Base-by-base conservation (phyloP, 2,888 invertebrate genomes). In the Luffia ferchaultella region DNA sequence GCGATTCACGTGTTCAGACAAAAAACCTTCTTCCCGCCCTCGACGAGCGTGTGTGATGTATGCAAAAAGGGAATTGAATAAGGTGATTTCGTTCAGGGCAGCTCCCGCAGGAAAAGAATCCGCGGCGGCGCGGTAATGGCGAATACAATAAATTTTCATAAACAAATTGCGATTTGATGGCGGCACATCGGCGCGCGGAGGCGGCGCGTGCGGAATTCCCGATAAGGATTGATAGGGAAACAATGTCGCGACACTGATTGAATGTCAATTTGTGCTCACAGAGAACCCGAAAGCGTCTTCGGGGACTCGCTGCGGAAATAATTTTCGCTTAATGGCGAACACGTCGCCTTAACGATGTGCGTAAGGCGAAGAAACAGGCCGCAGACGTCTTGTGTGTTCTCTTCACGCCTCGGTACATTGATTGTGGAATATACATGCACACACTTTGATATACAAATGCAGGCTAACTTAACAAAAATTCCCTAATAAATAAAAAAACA, bases 91-190 rank as follows among this genome's bases (percentile, higher is more conserved):
- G 77, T 75, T 76, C 73, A 73, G 76, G 71, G 74, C 74, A 75
- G 77, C 71, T 74, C 76, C 75, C 78, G 73, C 61, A 76, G 80
- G 82, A 79, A 78, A 80, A 79, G 78, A 80, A 80, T 76, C 75
- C 74, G 61, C 59, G 42, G 46, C 45, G 51, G 55, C 59, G 65
- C 72, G 74, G 82, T 83, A 82, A 83, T 82, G 80, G 80, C 74
- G 73, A 82, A 82, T 83, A 82, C 82, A 80, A 83, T 83, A 83
- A 83, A 83, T 83, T 83, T 83, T 83, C 83, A 83, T 83, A 83
- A 83, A 83, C 83, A 83, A 83, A 83, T 83, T 80, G 80, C 79
- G 73, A 72, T 83, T 83, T 83, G 83, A 83, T 83, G 82, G 79
- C 70, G 68, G 69, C 63, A 65, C 70, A 73, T 71, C 73, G 73